Evolutionary conservation across 2,888 invertebrate genomes (phyloP).

Genomic region (Phoenoteleia sp.): DNA sequence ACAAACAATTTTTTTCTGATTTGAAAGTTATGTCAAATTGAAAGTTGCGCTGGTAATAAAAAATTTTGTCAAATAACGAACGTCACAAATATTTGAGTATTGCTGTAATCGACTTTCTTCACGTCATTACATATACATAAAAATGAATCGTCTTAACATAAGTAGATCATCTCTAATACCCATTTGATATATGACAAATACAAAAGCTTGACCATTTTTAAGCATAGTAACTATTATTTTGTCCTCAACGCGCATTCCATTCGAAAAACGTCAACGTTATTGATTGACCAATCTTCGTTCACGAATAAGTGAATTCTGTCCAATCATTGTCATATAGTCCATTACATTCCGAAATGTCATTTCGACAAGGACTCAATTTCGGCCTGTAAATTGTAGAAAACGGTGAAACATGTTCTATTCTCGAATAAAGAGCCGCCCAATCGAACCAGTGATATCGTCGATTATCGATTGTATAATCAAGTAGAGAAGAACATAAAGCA

Average conservation of each 20-base stretch:
- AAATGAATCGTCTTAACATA: too few species aligned
- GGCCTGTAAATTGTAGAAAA: conserved; percentile 36
- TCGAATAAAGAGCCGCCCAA: conserved; percentile 52
- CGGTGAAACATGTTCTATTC: conserved; percentile 52
- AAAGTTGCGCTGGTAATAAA: too few species aligned
- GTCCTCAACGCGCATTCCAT: conserved; percentile 16
- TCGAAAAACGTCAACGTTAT: conserved; percentile 7
- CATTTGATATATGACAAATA: neutral
- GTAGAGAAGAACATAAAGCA: conserved; percentile 29
- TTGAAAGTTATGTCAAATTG: too few species aligned
- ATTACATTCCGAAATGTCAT: conserved; percentile 54
- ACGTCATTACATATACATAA: too few species aligned
- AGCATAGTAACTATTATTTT: neutral
- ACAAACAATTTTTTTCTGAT: too few species aligned
- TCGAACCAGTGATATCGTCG: conserved; percentile 55
- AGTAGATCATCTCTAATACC: too few species aligned
- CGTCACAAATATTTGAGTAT: too few species aligned
- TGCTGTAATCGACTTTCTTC: too few species aligned
- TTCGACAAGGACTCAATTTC: conserved; percentile 37
- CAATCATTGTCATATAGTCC: conserved; percentile 51
- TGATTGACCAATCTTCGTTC: conserved; percentile 20
- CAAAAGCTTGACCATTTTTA: neutral
- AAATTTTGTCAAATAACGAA: too few species aligned
- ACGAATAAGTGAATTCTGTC: conserved; percentile 23
- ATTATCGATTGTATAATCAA: conserved; percentile 62